Percentiles rank a stretch among this genome's conserved stretches.
Evolutionary conservation across 2,113 vertebrate genomes (phyloP).

Genomic region (Petrocephalus zakoni): DNA sequence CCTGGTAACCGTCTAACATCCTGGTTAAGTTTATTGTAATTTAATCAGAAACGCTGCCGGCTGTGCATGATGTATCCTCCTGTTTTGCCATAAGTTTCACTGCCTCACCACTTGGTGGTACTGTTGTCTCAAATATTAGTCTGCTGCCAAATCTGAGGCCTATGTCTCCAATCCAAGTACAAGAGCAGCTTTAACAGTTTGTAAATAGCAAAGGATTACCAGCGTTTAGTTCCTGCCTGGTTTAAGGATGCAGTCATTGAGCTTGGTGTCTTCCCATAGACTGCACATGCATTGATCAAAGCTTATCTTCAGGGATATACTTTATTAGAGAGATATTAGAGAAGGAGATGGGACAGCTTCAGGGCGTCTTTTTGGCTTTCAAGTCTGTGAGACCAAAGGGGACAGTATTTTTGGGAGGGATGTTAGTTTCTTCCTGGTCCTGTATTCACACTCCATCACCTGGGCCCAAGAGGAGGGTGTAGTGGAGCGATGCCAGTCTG

Average conservation of each 20-base stretch:
- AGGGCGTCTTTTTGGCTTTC: neutral
- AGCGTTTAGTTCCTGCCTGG: neutral
- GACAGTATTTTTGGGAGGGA: neutral
- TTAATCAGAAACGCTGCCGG: neutral
- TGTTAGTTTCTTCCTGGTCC: neutral
- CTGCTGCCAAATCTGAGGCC: neutral
- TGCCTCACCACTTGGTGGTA: neutral
- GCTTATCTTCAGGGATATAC: neutral
- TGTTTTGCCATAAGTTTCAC: neutral
- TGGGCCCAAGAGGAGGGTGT: neutral
- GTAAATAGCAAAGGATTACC: neutral
- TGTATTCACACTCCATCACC: neutral
- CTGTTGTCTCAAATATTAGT: neutral
- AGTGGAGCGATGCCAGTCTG: neutral
- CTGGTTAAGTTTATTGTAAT: neutral
- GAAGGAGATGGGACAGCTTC: neutral
- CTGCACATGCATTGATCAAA: neutral
- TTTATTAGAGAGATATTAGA: neutral
- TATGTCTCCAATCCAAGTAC: neutral
- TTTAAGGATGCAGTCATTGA: neutral
- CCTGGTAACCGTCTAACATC: constrained; percentile 68
- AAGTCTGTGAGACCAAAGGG: neutral
- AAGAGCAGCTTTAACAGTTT: neutral
- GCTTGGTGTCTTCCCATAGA: neutral
- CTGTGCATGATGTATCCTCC: neutral